Evolutionary conservation across 2,113 vertebrate species (phyloP).

Genomic region (Girardinichthys multiradiatus): DNA sequence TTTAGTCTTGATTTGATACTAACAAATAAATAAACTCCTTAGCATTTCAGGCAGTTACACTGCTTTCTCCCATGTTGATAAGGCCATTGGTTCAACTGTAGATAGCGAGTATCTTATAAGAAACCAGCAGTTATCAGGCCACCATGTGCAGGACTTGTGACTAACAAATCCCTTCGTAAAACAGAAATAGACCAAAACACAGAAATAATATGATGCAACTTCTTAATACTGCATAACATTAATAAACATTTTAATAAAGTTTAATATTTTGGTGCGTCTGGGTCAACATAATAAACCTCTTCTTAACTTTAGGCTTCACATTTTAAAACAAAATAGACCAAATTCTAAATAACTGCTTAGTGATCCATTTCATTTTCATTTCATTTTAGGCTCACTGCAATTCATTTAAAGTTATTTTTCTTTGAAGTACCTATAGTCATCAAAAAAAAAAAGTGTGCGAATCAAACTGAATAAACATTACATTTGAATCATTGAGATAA

Average conservation of each 20-base stretch:
- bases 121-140: conserved; percentile 46
- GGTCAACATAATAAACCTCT: background rate
- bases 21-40: background rate
- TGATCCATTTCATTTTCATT: background rate
- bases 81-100: conserved; percentile 39
- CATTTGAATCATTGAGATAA: conserved; percentile 15
- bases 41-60: background rate
- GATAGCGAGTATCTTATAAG: conserved; percentile 24
- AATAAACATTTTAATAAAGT: conserved; percentile 18
- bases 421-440: background rate
- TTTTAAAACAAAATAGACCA: conserved; percentile 19
- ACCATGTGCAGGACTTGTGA: conserved; percentile 40
- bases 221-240: conserved; percentile 8
- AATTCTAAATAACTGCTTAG: background rate
- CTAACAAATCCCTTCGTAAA: conserved; percentile 11
- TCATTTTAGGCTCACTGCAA: too few relatives aligned
- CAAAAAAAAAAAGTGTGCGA: background rate
- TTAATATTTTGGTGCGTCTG: conserved; percentile 9
- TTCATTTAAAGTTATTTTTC: background rate
- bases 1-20: background rate
- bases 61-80: conserved; percentile 61
- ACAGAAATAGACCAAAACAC: conserved; percentile 22
- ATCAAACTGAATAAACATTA: background rate
- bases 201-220: conserved; percentile 16
- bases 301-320: conserved; percentile 13